Base-by-base conservation (phyloP, 2,113 vertebrate species). In the Eubucco bourcierii region DNA sequence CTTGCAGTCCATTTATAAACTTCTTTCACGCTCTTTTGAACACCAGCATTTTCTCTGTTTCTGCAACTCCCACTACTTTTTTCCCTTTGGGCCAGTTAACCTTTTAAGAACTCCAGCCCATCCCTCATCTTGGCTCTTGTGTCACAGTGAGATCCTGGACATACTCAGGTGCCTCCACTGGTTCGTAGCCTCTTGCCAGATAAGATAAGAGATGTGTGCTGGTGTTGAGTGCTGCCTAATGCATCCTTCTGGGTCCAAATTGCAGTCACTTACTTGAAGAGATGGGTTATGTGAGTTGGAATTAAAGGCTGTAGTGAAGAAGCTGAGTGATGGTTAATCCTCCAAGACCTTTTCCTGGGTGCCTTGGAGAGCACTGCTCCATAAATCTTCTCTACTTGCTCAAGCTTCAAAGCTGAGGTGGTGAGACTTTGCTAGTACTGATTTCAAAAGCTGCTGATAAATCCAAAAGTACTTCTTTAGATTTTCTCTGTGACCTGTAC, bases 131-230 rank as follows among this genome's bases (percentile, higher is more conserved):
- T 7, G 0, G 73, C 29, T 64, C 53, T 6, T 46, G 24, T 27
- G 4, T 21, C 64, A 31, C 0, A 2, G 11, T 4, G 37, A 53
- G 34, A n/a, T 55, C 47, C 47, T 50, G 37, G 66, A 64, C 16
- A 6, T 0, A 2, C 14, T 2, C 37, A 4, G 33, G 2, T 25
- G 66, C 53, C 41, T 14, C 34, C 1, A 0, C 16, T 11, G 29
- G 39, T 72, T 67, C 64, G 37, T 37, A 56, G 55, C 53, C 53
- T 47, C 47, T 31, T 29, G 33, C 19, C 31, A 10, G 64, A 0
- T 3, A 25, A 39, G n/a, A 34, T 4, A 4, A 34, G 3, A 4
- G 34, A 2, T 29, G 28, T 31, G 2, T 23, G 4, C 1, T 33
- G 13, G 8, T 31, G 47, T 28, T 27, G 46, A 11, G 24, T 11